Base-by-base conservation (phyloP, 2,888 invertebrate species). In the Sphecodes monilicornis region DNA sequence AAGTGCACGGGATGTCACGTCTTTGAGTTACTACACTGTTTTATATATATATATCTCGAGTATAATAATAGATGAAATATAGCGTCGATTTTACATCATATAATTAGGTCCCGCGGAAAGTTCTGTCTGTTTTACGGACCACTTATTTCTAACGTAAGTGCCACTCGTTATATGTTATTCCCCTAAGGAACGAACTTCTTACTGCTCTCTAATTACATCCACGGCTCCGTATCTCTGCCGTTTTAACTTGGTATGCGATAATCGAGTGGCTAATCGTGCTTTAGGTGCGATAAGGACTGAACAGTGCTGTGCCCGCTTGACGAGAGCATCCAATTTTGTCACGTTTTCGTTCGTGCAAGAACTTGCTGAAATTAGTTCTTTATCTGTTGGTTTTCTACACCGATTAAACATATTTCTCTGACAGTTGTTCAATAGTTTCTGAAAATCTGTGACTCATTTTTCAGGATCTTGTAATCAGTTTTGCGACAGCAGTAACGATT, bases 71-170 rank as follows among this genome's bases (percentile, higher is more conserved):
- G n/a, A 36, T 68, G 68, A 68, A 68, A n/a, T 39, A 68, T n/a
- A 13, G 39, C 3, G 5, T 10, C 39, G 39, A 36, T 36, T 39
- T 68, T 68, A 39, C 36, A 68, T 39, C 68, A 39, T 39, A 68
- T 68, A n/a, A 68, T 68, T 68, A 68, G n/a, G 39, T n/a, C 16
- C 36, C 26, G 26, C 13, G 43, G 68, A 68, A 68, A 68, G 22
- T 68, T 68, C 68, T 68, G 39, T n/a, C 39, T 36, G 39, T 68
- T 68, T 68, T 39, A 39, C 68, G 39, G n/a, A n/a, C 39, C 68
- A 39, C 39, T 68, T 39, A 68, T 68, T 39, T n/a, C 68, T 39
- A 36, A 32, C 22, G 36, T 11, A 22, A 68, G 39, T 68, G 22
- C 22, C n/a, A 68, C 68, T 32, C 39, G 68, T 68, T 68, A 39